Conservation (phyloP, 2,888 invertebrate species). For the Drosophila flavopinicola region DNA sequence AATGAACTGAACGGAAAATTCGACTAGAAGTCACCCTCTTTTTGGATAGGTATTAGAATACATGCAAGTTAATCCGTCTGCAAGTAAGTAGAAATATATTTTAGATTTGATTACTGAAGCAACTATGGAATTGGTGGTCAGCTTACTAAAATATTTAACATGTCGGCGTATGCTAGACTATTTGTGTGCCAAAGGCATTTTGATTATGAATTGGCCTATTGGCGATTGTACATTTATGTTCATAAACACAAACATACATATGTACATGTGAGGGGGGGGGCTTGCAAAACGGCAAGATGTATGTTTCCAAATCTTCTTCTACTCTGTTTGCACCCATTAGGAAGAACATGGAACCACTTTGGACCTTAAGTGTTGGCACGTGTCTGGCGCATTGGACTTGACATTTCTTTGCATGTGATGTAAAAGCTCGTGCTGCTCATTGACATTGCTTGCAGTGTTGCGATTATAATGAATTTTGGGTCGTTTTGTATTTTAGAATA, state of each 20-base stretch:
- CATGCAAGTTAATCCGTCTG: too few species aligned
- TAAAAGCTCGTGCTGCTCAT: constrained; percentile 21
- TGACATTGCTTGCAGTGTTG: constrained; percentile 24
- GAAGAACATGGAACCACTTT: constrained; percentile 62
- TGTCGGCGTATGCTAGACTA: constrained; percentile 12
- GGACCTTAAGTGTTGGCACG: constrained; percentile 62
- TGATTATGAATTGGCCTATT: constrained; percentile 6
- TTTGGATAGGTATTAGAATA: neutral
- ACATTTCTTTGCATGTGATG: constrained; percentile 23
- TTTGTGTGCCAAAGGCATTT: neutral
- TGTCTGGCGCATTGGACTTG: constrained; percentile 35
- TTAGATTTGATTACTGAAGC: constrained; percentile 4
- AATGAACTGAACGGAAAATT: constrained; percentile 5
- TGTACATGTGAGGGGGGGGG: neutral
- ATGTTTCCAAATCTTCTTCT: constrained; percentile 8
- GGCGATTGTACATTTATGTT: neutral
- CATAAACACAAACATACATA: neutral
- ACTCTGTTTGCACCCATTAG: constrained; percentile 28
- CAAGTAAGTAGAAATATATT: constrained; percentile 4
- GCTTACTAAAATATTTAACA: constrained; percentile 11
- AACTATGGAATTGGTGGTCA: constrained; percentile 13
- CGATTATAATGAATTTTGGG: constrained; percentile 30
- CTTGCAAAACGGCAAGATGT: neutral
- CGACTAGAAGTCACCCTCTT: constrained; percentile 2
- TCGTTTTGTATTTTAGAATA: constrained; percentile 33